Conservation (phyloP, 2,113 vertebrate species). For the Glareola pratincola region DNA sequence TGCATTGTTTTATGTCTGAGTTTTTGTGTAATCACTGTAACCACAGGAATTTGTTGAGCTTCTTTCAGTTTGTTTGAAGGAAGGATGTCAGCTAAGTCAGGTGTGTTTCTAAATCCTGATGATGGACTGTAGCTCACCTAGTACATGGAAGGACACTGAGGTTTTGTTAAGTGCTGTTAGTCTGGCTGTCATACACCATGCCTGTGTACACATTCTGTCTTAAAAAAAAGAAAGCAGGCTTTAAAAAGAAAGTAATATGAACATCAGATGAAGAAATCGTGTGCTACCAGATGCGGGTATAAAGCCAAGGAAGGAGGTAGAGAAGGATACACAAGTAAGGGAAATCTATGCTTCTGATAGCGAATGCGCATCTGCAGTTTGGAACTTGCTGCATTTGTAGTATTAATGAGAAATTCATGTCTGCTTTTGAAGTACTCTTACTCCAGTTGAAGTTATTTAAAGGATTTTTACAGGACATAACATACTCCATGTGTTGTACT, state of each 20-base stretch:
- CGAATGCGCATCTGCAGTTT: not conserved
- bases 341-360: not conserved
- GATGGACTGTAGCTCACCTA: not conserved
- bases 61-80: not conserved
- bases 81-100: not conserved
- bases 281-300: not conserved
- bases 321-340: not conserved
- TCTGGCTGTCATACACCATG: not conserved
- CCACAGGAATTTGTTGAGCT: not conserved
- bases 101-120: not conserved
- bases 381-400: not conserved
- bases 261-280: not conserved
- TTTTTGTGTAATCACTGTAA: not conserved
- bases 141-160: not conserved
- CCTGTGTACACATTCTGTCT: not conserved
- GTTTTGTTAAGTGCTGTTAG: not conserved
- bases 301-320: not conserved
- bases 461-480: not conserved
- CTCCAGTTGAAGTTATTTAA: not conserved
- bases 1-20: not conserved
- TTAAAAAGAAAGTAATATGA: not conserved
- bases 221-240: too few relatives aligned
- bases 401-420: not conserved
- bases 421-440: not conserved
- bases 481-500: rapidly evolving